A percentile compares a stretch with the other conserved stretches of the same genome.
These are phyloP conservation scores for Drosophila auraria DNA, from an alignment of 1,140 invertebrate species.

Conservation along the genomic window DNA sequence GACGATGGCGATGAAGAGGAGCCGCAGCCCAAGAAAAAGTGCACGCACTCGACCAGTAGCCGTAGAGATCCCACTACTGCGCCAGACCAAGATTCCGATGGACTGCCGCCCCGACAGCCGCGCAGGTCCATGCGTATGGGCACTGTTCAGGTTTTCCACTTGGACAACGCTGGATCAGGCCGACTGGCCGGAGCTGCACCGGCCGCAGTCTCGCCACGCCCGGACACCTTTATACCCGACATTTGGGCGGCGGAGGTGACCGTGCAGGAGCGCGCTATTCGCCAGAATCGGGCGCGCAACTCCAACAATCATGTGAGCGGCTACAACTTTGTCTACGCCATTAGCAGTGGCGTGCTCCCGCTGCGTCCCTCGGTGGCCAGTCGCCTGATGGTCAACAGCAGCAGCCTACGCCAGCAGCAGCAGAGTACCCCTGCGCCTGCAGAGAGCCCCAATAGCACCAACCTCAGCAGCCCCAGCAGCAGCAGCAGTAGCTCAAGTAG, in stretches of 20 bases:
- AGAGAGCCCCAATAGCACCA: conserved; percentile 4
- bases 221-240: conserved; percentile 75
- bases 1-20: conserved; percentile 50
- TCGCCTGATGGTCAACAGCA: conserved; percentile 29
- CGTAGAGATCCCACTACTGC: not conserved
- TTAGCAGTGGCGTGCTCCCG: conserved; percentile 82
- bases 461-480: not conserved
- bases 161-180: conserved; percentile 25
- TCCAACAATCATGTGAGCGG: conserved; percentile 61
- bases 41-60: conserved; percentile 19
- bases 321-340: conserved; percentile 84
- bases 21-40: conserved; percentile 84
- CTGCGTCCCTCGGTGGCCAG: conserved; percentile 36
- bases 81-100: conserved; percentile 8
- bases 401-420: conserved; percentile 7
- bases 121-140: conserved; percentile 23
- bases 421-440: conserved; percentile 4
- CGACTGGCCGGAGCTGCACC: conserved; percentile 2
- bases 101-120: conserved; percentile 7
- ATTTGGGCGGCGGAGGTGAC: conserved; percentile 84
- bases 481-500: conserved; percentile 33
- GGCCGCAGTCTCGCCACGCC: not conserved
- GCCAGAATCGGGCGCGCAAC: conserved; percentile 65
- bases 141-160: conserved; percentile 48
- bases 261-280: conserved; percentile 75